A percentile compares a stretch with the other conserved stretches of the same genome.
Evolutionary conservation across 2,797 vertebrate species (phyloP).

Genomic region (Echeneis naucrates): DNA sequence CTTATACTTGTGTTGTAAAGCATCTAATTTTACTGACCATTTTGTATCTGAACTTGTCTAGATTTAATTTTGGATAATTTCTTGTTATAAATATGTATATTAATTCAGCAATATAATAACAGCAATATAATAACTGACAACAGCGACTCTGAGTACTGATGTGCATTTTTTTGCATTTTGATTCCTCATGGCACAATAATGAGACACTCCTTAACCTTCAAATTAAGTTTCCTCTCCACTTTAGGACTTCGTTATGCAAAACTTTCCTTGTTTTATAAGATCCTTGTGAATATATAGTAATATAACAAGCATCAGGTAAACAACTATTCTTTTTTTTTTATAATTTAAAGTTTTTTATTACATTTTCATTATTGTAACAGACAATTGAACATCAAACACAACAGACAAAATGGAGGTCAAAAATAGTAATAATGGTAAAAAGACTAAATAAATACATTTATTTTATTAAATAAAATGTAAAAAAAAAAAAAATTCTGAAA

Average conservation of each 20-base stretch:
- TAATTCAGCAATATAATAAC: slow-evolving; percentile 29
- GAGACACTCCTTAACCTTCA: slow-evolving; percentile 23
- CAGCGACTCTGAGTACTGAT: slow-evolving; percentile 19
- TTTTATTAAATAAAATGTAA: too few relatives aligned
- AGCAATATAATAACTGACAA: neutral
- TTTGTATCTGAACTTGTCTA: slow-evolving; percentile 53
- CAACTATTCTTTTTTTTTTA: neutral
- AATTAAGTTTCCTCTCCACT: slow-evolving; percentile 11
- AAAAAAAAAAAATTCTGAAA: too few relatives aligned
- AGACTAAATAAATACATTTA: too few relatives aligned
- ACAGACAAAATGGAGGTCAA: too few relatives aligned
- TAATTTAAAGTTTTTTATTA: too few relatives aligned
- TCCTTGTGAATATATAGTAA: slow-evolving; percentile 26
- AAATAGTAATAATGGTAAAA: too few relatives aligned
- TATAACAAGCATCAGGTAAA: slow-evolving; percentile 27
- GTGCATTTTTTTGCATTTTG: neutral
- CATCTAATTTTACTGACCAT: slow-evolving; percentile 47
- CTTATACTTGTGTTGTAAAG: slow-evolving; percentile 50
- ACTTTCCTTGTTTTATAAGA: slow-evolving; percentile 15
- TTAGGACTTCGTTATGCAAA: neutral
- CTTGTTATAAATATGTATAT: slow-evolving; percentile 40
- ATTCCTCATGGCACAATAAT: slow-evolving; percentile 6
- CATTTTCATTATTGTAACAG: too few relatives aligned
- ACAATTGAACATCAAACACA: too few relatives aligned
- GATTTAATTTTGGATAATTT: slow-evolving; percentile 14